phyloP scores from a whole-genome alignment of 2,888 invertebrate genomes.

The Orthonevra nobilis region DNA sequence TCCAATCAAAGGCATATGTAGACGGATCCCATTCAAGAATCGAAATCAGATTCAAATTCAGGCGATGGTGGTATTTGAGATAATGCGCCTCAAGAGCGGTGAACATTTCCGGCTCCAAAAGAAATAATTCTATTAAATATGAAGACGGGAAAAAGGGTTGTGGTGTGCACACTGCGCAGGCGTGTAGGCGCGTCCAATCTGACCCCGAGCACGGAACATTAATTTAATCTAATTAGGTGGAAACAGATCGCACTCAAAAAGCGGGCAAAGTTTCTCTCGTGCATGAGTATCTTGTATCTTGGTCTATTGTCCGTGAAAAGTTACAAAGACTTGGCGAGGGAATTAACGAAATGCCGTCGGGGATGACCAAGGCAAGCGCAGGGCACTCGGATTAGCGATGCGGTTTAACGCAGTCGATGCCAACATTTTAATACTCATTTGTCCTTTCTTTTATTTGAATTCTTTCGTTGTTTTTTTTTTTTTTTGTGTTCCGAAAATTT shows the following conservation, averaged over 20 bases:
- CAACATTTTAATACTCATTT: slow-evolving; percentile 47
- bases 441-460: slow-evolving; percentile 25
- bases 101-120: slow-evolving; percentile 61
- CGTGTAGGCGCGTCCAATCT: slow-evolving; percentile 55
- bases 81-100: slow-evolving; percentile 41
- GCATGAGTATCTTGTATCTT: no score
- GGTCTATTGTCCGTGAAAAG: slow-evolving; percentile 17
- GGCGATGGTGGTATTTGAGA: slow-evolving; percentile 19
- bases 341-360: slow-evolving; percentile 13
- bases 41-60: slow-evolving; percentile 1
- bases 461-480: slow-evolving; percentile 13
- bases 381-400: slow-evolving; percentile 23
- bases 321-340: slow-evolving; percentile 30
- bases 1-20: slow-evolving; percentile 23
- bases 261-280: no score
- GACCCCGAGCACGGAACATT: slow-evolving; percentile 48
- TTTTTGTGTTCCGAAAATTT: slow-evolving; percentile 29
- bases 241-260: slow-evolving; percentile 63
- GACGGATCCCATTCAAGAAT: slow-evolving; percentile 54
- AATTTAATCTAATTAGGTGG: slow-evolving; percentile 69
- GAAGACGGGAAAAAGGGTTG: slow-evolving; percentile 54
- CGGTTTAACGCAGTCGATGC: slow-evolving; percentile 28
- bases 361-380: not conserved
- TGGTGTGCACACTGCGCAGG: no score
- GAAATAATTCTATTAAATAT: slow-evolving; percentile 66